These are phyloP conservation scores for Emmelina monodactyla DNA, from an alignment of 2,888 invertebrate genomes.

Conservation along the genomic window DNA sequence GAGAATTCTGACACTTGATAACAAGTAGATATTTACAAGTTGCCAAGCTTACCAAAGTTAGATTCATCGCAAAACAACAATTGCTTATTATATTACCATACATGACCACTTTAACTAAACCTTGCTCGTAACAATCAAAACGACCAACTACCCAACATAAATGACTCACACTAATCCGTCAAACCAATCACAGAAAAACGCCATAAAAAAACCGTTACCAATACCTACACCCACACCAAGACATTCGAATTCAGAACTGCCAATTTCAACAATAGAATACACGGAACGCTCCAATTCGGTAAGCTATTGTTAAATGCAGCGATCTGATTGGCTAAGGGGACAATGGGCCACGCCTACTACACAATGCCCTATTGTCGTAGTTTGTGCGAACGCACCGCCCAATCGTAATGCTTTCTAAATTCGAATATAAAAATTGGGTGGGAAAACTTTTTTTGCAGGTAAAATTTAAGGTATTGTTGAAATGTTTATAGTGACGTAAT, in stretches of 20 bases:
- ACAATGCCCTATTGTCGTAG: slow-evolving; percentile 60
- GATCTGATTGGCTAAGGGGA: slow-evolving; percentile 45
- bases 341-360: slow-evolving; percentile 59
- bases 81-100: neutral
- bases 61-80: neutral
- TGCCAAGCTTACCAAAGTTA: neutral
- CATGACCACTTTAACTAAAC: too few relatives aligned
- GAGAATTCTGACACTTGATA: too few relatives aligned
- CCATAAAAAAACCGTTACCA: neutral
- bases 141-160: too few relatives aligned
- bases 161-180: too few relatives aligned
- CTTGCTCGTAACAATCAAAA: too few relatives aligned
- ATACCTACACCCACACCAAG: neutral
- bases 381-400: slow-evolving; percentile 34
- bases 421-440: too few relatives aligned
- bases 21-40: neutral
- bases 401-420: slow-evolving; percentile 20
- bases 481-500: too few relatives aligned
- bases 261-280: slow-evolving; percentile 11
- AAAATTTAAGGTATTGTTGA: too few relatives aligned
- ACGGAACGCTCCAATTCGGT: slow-evolving; percentile 60
- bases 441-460: too few relatives aligned
- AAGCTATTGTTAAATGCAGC: slow-evolving; percentile 54
- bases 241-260: slow-evolving; percentile 9
- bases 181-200: neutral